Base-by-base conservation (phyloP, 2,888 invertebrate species). In the Sabatieria punctata region DNA sequence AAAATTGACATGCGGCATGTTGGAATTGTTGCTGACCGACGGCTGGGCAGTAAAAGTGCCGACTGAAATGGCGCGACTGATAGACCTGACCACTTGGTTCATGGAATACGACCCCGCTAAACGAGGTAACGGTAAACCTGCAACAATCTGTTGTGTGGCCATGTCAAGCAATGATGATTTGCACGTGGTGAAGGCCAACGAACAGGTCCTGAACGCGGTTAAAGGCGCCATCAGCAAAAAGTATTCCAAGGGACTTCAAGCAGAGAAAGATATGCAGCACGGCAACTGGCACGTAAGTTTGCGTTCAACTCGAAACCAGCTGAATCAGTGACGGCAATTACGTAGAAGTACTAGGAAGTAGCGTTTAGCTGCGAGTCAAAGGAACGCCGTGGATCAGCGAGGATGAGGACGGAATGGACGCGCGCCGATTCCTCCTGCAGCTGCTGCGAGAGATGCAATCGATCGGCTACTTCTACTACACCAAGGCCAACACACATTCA, bases 71-170 rank as follows among this genome's bases (percentile, higher is more conserved):
- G 21, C 30, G 3, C 2, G 42, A 2, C 18, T 30, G 19, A 30
- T 42, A 8, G 30, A 30, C 19, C 27, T 30, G 19, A 27, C 42
- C n/a, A 42, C 42, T 18, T 30, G 25, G 30, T 42, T 42, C 30
- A 22, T 42, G 4, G 13, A 25, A 26, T 2, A 40, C 2, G 3
- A 22, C 4, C 39, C 39, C 3, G 39, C 21, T n/a, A 8, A 15
- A 30, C 30, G 30, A 30, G 30, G 30, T 11, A 15, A 30, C 8
- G 30, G 8, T 8, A 15, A 8, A 30, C 30, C 30, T 30, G 30
- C 30, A 8, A 30, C 30, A 11, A 11, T 30, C 30, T 8, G 8
- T 15, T 11, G 30, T 30, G 30, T 30, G 8, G 15, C 8, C 30
- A 30, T 37, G 13, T 6, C 6, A 8, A 37, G 37, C 37, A 37